A percentile compares a stretch with the other conserved stretches of the same genome.
Evolutionary conservation across 1,140 invertebrate species (phyloP).

Genomic region (Callitettix versicolor): DNA sequence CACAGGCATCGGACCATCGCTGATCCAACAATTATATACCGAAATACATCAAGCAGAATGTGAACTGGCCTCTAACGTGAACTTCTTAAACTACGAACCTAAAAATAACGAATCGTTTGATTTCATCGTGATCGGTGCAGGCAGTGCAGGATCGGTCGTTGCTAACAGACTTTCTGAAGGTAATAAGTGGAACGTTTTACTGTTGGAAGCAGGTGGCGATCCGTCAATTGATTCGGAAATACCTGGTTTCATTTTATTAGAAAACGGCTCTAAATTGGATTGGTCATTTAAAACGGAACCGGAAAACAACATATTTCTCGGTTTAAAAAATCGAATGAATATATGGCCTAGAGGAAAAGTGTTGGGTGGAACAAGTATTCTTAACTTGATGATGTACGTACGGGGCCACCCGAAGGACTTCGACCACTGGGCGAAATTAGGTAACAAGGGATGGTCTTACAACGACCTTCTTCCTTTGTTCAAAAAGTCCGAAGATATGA

Average conservation of each 20-base stretch:
- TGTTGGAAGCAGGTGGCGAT: constrained; percentile 49
- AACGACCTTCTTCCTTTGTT: constrained; percentile 55
- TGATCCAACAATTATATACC: no score
- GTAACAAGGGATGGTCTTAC: constrained; percentile 54
- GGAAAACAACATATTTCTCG: constrained; percentile 35
- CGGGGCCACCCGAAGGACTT: constrained; percentile 65
- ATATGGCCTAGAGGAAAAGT: constrained; percentile 46
- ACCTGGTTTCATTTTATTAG: constrained; percentile 27
- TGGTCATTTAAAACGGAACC: constrained; percentile 54
- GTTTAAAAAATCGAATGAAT: constrained; percentile 37
- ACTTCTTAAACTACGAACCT: no score
- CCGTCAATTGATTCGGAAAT: constrained; percentile 38
- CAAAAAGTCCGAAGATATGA: no score
- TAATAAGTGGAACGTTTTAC: constrained; percentile 47
- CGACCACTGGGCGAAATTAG: constrained; percentile 57
- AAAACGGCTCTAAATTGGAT: constrained; percentile 44
- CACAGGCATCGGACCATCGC: no score
- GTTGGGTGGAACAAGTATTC: constrained; percentile 60
- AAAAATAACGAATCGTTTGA: no score
- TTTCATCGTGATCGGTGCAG: no score
- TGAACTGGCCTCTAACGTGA: no score
- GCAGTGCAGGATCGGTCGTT: not conserved
- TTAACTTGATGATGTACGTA: constrained; percentile 83
- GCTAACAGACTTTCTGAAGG: constrained; percentile 30
- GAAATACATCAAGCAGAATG: no score